Evolutionary conservation across 2,888 invertebrate species (phyloP), one percentile per base, ranked within the genome.

Genomic region (Drosophila heteroneura): DNA sequence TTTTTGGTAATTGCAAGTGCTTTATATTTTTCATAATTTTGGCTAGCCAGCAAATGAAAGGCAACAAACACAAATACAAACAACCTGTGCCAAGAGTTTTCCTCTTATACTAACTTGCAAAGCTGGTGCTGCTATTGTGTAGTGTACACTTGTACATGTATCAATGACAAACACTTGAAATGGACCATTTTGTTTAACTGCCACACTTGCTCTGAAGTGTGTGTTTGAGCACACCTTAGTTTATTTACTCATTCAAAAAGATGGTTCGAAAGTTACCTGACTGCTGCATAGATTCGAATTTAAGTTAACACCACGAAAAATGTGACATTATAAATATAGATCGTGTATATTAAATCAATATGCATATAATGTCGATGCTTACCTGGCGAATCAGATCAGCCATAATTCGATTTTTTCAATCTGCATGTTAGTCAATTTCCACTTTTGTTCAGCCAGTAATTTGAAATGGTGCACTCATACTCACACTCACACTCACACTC

Each of bases 81-180:
- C 32, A 54, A 54, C 19, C 30, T 37, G 37, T 30, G 30, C 12
- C 33, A 63, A 58, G 14, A 49, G 30, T 26, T 30, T 51, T 56
- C 39, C 70, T 35, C 52, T 28, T 35, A n/a, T 39, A 74, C 81
- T 74, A 70, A 70, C 67, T 63, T 76, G 59, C 19, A 51, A 51
- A 6, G 5, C 22, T 22, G 9, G 14, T 22, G 22, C 16, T 16
- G 30, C 5, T 22, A 19, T 30, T 49, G 58, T 32, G 26, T 56
- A 26, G 35, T 59, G 35, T 70, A 53, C n/a, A 28, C n/a, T 60
- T 67, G 19, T 10, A 41, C 26, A 22, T 12, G 35, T 60, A 84
- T 89, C 86, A 83, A 79, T 84, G 74, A 67, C 85, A 83, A 76
- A 74, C 75, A 85, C 84, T 83, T 67, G 67, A 66, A 53, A 67